A percentile compares a stretch with the other conserved stretches of the same genome.
Conservation (phyloP, 2,888 invertebrate genomes). For the Coelogynopora nodosa region DNA sequence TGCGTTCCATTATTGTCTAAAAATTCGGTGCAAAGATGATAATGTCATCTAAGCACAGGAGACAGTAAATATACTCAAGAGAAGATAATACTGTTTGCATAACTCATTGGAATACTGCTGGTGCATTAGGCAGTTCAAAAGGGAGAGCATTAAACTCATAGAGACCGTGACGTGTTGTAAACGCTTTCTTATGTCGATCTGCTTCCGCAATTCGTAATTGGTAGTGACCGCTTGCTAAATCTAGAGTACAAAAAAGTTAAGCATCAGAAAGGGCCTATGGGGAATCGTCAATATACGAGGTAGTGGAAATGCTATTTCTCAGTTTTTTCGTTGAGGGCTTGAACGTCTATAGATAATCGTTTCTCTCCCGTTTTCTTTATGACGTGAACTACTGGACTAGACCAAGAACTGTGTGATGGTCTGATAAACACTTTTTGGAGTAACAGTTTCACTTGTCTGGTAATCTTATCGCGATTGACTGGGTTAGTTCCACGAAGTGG, state of each 20-base stretch:
- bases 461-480: background rate
- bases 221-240: background rate
- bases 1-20: background rate
- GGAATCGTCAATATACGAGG: background rate
- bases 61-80: background rate
- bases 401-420: background rate
- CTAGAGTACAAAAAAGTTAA: background rate
- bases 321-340: background rate
- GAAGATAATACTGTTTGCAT: background rate
- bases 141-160: background rate
- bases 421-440: background rate
- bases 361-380: background rate
- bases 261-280: background rate
- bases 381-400: background rate
- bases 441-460: background rate
- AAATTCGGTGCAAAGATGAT: background rate
- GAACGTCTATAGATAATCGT: background rate
- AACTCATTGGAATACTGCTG: background rate
- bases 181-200: background rate
- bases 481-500: background rate
- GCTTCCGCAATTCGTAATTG: background rate
- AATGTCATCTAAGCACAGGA: background rate
- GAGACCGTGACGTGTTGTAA: background rate
- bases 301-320: background rate
- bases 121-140: background rate